phyloP scores from a whole-genome alignment of 2,797 vertebrate species.

The Aratinga solstitialis region DNA sequence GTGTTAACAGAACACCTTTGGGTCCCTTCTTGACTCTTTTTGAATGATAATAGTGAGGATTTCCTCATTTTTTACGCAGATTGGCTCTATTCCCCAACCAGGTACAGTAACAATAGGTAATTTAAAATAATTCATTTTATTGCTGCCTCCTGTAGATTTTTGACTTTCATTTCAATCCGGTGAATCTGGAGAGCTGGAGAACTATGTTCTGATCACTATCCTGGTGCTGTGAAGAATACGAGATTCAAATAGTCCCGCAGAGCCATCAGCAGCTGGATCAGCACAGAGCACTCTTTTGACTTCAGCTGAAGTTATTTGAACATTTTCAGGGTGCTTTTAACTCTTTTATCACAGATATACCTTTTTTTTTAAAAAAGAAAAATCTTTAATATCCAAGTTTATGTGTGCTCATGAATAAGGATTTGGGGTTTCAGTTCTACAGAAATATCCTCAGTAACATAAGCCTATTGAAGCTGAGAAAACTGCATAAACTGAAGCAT shows the following conservation, averaged over 20 bases:
- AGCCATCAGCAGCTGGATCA: slow-evolving; percentile 22
- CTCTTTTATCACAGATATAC: background rate
- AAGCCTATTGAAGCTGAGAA: background rate
- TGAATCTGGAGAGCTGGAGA: background rate
- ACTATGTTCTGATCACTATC: slow-evolving; percentile 23
- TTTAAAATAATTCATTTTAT: slow-evolving; percentile 58
- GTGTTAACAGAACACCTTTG: background rate
- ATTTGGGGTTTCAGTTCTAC: background rate
- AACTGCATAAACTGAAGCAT: background rate
- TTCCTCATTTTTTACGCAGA: slow-evolving; percentile 45
- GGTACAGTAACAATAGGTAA: slow-evolving; percentile 27
- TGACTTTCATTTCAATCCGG: slow-evolving; percentile 40
- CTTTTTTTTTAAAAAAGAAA: background rate
- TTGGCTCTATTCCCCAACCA: slow-evolving; percentile 37
- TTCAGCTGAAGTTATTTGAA: background rate
- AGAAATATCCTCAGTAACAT: background rate
- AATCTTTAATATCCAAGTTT: background rate
- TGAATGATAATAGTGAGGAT: slow-evolving; percentile 39
- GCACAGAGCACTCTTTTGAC: slow-evolving; percentile 10
- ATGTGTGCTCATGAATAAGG: background rate
- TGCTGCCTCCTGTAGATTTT: slow-evolving; percentile 25
- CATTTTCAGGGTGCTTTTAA: slow-evolving; percentile 42
- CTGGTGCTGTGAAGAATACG: slow-evolving; percentile 2
- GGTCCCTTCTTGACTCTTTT: slow-evolving; percentile 7
- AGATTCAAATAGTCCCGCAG: slow-evolving; percentile 23